These are phyloP conservation scores for Cinara cedri DNA, from an alignment of 2,888 invertebrate genomes.

Conservation along the genomic window DNA sequence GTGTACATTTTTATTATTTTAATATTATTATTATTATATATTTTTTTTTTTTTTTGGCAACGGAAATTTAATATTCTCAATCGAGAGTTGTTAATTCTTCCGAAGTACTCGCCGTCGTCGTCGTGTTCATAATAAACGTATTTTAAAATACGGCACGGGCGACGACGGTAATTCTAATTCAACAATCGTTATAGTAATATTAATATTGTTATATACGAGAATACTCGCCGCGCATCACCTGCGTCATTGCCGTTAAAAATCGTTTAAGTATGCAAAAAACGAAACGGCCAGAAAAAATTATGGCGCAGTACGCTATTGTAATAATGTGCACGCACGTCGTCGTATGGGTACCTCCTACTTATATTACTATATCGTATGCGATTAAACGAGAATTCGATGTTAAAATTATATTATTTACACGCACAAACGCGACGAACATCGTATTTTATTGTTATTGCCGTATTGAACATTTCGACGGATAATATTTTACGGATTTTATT, in stretches of 20 bases:
- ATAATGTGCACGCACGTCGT: not conserved
- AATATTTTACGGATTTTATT: not conserved
- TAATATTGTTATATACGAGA: no score
- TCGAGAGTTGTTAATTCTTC: not conserved
- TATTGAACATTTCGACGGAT: not conserved
- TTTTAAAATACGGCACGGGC: not conserved
- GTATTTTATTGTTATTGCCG: not conserved
- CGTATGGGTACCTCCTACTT: not conserved
- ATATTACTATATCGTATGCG: not conserved
- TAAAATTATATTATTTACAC: not conserved
- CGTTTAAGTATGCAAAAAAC: slow-evolving; percentile 22
- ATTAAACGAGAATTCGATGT: no score
- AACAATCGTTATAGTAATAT: slow-evolving; percentile 11
- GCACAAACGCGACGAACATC: not conserved
- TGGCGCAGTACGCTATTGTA: not conserved
- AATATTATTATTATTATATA: no score
- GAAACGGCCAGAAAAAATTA: not conserved
- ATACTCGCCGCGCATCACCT: not conserved
- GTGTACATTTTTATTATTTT: no score
- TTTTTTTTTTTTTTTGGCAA: not conserved
- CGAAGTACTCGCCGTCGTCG: not conserved
- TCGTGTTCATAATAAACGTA: not conserved
- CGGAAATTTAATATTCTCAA: not conserved
- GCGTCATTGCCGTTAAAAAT: slow-evolving; percentile 36
- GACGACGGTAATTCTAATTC: slow-evolving; percentile 25